Evolutionary conservation across 2,888 invertebrate species (phyloP).

Genomic region (Sturmia bella): DNA sequence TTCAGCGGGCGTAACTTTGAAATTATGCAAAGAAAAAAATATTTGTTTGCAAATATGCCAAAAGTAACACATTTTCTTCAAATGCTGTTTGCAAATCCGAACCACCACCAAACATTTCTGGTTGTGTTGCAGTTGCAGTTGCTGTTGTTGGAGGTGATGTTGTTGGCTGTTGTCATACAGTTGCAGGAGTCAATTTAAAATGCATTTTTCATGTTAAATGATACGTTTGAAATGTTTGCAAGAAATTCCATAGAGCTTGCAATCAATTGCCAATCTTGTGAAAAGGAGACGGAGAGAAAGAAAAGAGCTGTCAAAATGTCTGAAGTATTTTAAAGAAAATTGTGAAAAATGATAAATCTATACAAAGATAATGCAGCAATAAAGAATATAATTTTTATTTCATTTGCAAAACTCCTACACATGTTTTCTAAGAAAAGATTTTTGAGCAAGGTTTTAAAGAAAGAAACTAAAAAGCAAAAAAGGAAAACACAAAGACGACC

Average conservation of each 20-base stretch:
- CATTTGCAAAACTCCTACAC: constrained; percentile 33
- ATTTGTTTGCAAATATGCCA: constrained; percentile 12
- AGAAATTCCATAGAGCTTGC: neutral
- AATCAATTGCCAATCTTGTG: constrained; percentile 36
- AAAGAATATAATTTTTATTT: constrained; percentile 9
- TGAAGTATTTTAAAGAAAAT: constrained; percentile 52
- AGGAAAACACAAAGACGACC: constrained; percentile 41
- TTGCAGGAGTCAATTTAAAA: constrained; percentile 69
- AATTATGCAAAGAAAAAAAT: constrained; percentile 1
- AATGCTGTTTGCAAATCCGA: constrained; percentile 43
- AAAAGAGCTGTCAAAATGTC: constrained; percentile 58
- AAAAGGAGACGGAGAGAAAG: constrained; percentile 6
- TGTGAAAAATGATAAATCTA: constrained; percentile 63
- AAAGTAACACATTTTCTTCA: constrained; percentile 43
- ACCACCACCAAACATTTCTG: neutral
- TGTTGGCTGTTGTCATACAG: constrained; percentile 52
- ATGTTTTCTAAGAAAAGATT: neutral
- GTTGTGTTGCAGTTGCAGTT: neutral
- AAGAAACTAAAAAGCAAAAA: constrained; percentile 9
- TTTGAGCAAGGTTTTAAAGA: neutral
- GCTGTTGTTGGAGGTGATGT: constrained; percentile 27
- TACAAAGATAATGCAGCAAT: constrained; percentile 22
- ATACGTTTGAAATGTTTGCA: constrained; percentile 49
- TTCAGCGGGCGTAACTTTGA: neutral
- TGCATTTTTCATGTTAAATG: constrained; percentile 69